A percentile compares a stretch with the other conserved stretches of the same genome.
phyloP scores from a whole-genome alignment of 2,113 vertebrate genomes.

The Acanthochromis polyacanthus region DNA sequence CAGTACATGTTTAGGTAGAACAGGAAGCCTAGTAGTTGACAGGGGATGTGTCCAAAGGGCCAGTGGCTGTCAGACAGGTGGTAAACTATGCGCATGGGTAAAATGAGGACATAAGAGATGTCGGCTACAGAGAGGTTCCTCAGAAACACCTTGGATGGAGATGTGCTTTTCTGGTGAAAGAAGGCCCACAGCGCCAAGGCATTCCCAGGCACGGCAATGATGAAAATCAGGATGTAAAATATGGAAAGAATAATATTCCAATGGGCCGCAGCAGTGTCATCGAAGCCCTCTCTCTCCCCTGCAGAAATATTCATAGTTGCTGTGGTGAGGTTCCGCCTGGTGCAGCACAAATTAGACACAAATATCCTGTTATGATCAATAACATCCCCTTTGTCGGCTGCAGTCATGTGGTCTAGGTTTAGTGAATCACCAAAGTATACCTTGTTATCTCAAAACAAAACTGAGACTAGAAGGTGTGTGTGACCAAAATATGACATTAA shows the following conservation, averaged over 20 bases:
- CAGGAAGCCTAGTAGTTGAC: conserved; percentile 80
- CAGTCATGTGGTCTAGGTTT: neutral
- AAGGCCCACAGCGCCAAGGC: conserved; percentile 80
- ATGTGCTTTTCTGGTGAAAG: conserved; percentile 45
- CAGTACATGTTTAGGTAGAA: conserved; percentile 86
- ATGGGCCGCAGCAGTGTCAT: conserved; percentile 25
- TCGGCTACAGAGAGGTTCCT: conserved; percentile 81
- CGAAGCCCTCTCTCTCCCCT: neutral
- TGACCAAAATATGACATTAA: neutral
- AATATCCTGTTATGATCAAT: neutral
- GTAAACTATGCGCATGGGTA: conserved; percentile 81
- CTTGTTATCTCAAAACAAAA: conserved; percentile 6
- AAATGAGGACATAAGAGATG: conserved; percentile 77
- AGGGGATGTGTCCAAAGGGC: conserved; percentile 76
- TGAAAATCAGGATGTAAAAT: conserved; percentile 79
- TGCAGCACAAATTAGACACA: conserved; percentile 39
- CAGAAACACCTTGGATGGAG: conserved; percentile 76
- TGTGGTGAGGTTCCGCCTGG: conserved; percentile 39
- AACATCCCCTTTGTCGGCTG: neutral
- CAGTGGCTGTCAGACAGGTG: conserved; percentile 75
- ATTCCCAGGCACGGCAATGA: conserved; percentile 81
- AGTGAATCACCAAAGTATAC: neutral
- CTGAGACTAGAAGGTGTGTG: neutral
- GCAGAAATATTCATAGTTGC: conserved; percentile 64
- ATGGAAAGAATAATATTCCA: conserved; percentile 67